Base-by-base conservation (phyloP, 2,797 vertebrate genomes). In the Microctenopoma stevenorrisi region DNA sequence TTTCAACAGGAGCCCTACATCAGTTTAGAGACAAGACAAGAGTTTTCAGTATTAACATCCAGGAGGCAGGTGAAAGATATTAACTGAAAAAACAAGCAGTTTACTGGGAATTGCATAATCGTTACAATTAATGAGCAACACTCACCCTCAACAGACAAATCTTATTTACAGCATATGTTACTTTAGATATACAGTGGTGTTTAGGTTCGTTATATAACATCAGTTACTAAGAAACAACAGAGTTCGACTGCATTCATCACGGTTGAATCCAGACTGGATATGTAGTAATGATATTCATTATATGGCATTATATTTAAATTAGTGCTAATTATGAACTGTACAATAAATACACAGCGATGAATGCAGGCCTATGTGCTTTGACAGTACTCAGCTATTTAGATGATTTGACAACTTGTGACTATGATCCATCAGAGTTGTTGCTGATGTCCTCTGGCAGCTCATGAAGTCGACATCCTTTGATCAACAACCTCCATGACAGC, bases 101-200 rank as follows among this genome's bases (percentile, higher is more conserved):
- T 94, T 93, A 93, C 87, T 93, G 82, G 82, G 83, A 84, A 86
- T 88, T 89, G 78, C 79, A 90, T 85, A 83, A 86, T 90, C 81
- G 82, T 90, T 91, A 87, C 91, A 93, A 90, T 88, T 80, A 90
- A 93, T 84, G 87, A 91, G 88, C 88, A 87, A 89, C 74, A 86
- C 57, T 84, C 81, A 84, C 72, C 68, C 76, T 82, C 80, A 84
- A 82, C 65, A 61, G 71, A 87, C 85, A 91, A 81, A 85, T 92
- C 81, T 88, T 94, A 93, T 94, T 91, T 94, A 94, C 93, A 94
- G 82, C 73, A 85, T 63, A 68, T 73, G 79, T 87, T 86, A 92
- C 78, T 90, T 74, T 12, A 87, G 84, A 92, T 91, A 88, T 92
- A 93, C 93, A 93, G 83, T 76, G 86, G 87, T 81, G 81, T 88